Conservation (phyloP, 2,113 vertebrate species). For the Danionella cerebrum region DNA sequence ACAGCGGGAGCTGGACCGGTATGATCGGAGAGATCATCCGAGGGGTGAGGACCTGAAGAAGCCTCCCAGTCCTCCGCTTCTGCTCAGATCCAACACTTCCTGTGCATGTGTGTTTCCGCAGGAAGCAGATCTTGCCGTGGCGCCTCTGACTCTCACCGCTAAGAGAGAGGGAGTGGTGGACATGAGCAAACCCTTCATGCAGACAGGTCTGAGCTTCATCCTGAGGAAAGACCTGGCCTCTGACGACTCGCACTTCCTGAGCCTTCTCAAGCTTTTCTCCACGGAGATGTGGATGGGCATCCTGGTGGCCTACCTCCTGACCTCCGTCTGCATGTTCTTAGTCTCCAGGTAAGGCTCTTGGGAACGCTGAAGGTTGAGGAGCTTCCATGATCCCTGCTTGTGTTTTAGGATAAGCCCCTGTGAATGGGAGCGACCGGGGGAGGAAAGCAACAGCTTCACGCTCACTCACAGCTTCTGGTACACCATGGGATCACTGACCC, state of each 20-base stretch:
- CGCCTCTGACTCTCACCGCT: slow-evolving; percentile 71
- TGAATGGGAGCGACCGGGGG: slow-evolving; percentile 73
- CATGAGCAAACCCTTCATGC: slow-evolving; percentile 79
- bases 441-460: slow-evolving; percentile 69
- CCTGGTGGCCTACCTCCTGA: slow-evolving; percentile 73
- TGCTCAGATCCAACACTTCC: too few species aligned
- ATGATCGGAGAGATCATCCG: slow-evolving; percentile 78
- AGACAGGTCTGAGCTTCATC: slow-evolving; percentile 78
- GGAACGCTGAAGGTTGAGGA: too few species aligned
- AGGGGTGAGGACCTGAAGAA: slow-evolving; percentile 54
- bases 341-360: slow-evolving; percentile 70
- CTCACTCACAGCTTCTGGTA: slow-evolving; percentile 84
- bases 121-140: slow-evolving; percentile 81
- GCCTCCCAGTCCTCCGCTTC: too few species aligned
- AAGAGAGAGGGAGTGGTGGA: slow-evolving; percentile 68
- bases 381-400: background rate
- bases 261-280: slow-evolving; percentile 77
- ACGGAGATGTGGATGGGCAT: slow-evolving; percentile 76
- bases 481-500: slow-evolving; percentile 71
- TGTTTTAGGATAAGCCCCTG: slow-evolving; percentile 73
- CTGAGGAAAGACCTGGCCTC: slow-evolving; percentile 55
- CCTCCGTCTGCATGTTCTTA: slow-evolving; percentile 73
- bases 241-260: slow-evolving; percentile 59
- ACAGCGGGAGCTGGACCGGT: slow-evolving; percentile 69
- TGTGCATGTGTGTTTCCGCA: too few species aligned